phyloP scores from a whole-genome alignment of 2,888 invertebrate genomes.

The Ophraella communa region DNA sequence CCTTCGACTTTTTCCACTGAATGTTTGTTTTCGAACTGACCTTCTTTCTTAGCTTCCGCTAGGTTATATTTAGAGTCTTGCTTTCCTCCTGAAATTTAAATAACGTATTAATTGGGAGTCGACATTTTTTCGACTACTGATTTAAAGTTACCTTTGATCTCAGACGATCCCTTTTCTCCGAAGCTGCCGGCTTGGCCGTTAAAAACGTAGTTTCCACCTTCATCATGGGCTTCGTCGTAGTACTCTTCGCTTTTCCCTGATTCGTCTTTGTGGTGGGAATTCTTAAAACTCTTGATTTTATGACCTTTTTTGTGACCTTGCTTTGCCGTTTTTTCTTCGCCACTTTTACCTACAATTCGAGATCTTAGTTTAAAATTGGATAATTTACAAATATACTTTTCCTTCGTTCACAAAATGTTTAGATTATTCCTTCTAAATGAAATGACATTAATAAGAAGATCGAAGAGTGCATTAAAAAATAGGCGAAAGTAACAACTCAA shows the following conservation, averaged over 20 bases:
- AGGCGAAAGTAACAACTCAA: no score
- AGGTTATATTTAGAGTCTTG: constrained; percentile 66
- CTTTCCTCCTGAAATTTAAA: constrained; percentile 61
- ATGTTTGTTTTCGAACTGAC: constrained; percentile 65
- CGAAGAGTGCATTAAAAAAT: no score
- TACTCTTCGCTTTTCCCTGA: constrained; percentile 69
- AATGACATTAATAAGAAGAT: no score
- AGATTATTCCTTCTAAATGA: no score
- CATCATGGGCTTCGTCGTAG: constrained; percentile 70
- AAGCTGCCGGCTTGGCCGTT: constrained; percentile 66
- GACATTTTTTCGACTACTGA: no score
- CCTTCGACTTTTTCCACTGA: constrained; percentile 66
- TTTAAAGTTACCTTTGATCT: constrained; percentile 61
- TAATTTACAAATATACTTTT: background rate
- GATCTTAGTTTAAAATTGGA: background rate
- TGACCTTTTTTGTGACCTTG: constrained; percentile 70
- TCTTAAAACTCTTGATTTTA: constrained; percentile 69
- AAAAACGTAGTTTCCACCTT: constrained; percentile 66
- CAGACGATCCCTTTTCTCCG: constrained; percentile 65
- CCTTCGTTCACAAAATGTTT: background rate
- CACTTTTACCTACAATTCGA: constrained; percentile 59
- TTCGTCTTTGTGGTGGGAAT: constrained; percentile 71
- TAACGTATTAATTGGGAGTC: background rate
- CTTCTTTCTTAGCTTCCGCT: constrained; percentile 66
- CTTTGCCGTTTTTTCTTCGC: constrained; percentile 64